Evolutionary conservation across 2,797 vertebrate species (phyloP).

Genomic region (Acanthurus lineatus): DNA sequence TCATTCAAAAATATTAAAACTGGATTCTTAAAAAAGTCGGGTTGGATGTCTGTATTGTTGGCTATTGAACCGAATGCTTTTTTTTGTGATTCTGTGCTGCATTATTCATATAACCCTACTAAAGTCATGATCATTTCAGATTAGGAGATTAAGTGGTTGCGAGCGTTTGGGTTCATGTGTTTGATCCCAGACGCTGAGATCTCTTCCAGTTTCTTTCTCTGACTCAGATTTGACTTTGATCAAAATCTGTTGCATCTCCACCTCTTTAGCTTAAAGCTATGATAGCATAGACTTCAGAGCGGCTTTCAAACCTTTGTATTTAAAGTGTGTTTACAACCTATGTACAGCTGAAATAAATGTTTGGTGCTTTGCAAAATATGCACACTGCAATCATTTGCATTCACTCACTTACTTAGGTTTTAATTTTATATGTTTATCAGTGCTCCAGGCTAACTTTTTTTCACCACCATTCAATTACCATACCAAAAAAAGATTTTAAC

Average conservation of each 20-base stretch:
- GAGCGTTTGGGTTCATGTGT: constrained; percentile 50
- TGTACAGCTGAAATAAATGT: constrained; percentile 87
- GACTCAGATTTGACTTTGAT: constrained; percentile 73
- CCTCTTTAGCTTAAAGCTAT: constrained; percentile 53
- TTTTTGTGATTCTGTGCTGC: constrained; percentile 68
- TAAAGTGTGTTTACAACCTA: constrained; percentile 80
- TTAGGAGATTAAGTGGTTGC: constrained; percentile 45
- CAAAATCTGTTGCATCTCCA: constrained; percentile 68
- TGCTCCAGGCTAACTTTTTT: too few species aligned
- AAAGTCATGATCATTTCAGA: constrained; percentile 57
- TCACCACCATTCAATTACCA: too few species aligned
- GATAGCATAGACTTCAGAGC: constrained; percentile 55
- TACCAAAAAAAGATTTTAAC: too few species aligned
- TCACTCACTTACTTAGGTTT: constrained; percentile 57
- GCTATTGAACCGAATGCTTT: constrained; percentile 35
- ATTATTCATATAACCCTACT: constrained; percentile 42
- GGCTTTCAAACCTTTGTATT: constrained; percentile 80
- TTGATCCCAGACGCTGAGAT: constrained; percentile 45
- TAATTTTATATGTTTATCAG: constrained; percentile 4
- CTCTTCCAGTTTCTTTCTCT: constrained; percentile 44
- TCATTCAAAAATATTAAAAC: constrained; percentile 87
- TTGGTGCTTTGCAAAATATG: constrained; percentile 80
- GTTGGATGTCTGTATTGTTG: constrained; percentile 87
- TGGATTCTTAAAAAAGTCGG: constrained; percentile 88
- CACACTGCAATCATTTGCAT: constrained; percentile 79